Conservation (phyloP, 2,888 invertebrate genomes). For the Philonicus albiceps region DNA sequence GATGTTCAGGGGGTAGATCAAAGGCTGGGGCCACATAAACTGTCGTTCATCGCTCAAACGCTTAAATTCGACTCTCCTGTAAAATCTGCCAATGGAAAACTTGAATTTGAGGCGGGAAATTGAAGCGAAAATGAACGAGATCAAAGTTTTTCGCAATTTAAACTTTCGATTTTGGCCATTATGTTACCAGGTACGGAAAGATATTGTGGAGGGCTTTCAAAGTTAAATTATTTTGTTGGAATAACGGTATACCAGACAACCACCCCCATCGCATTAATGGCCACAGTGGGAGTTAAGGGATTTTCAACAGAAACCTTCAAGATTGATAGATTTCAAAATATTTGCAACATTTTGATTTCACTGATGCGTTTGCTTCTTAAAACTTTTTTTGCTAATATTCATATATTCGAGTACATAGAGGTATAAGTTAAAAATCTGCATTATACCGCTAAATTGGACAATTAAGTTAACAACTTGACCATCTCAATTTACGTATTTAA, state of each 20-base stretch:
- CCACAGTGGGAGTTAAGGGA: neutral
- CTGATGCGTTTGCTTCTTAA: too few relatives aligned
- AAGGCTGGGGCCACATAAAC: neutral
- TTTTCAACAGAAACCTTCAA: neutral
- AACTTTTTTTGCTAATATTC: too few relatives aligned
- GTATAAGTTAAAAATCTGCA: too few relatives aligned
- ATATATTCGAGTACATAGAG: too few relatives aligned
- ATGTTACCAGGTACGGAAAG: neutral
- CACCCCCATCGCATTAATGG: neutral
- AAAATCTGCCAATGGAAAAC: neutral
- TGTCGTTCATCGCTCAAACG: neutral
- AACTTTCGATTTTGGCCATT: neutral
- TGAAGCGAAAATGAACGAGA: neutral
- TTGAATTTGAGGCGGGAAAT: neutral
- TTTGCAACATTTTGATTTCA: neutral
- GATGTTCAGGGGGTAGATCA: neutral
- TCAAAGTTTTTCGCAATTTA: neutral
- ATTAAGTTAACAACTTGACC: too few relatives aligned
- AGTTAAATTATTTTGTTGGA: neutral
- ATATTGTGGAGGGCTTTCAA: neutral
- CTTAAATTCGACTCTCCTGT: neutral
- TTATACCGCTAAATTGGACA: too few relatives aligned
- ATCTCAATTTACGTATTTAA: too few relatives aligned
- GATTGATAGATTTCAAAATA: neutral
- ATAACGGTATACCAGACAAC: neutral